These are phyloP conservation scores for Oscheius sp. DNA, from an alignment of 2,888 invertebrate genomes.

Conservation along the genomic window DNA sequence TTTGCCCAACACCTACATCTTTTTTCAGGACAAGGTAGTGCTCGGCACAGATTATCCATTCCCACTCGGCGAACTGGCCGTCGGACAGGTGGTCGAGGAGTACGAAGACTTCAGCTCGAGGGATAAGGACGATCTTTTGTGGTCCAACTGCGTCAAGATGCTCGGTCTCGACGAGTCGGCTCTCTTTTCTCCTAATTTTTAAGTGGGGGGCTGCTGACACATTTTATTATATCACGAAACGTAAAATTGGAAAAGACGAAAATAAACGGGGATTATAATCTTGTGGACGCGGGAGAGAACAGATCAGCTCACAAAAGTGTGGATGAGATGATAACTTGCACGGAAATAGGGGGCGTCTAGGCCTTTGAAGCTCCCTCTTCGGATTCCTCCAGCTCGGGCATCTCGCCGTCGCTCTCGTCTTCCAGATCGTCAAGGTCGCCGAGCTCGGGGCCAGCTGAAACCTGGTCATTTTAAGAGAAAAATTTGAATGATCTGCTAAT, in stretches of 20 bases:
- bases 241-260: neutral
- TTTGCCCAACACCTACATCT: too few relatives aligned
- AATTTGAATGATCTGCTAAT: too few relatives aligned
- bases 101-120: constrained; percentile 34
- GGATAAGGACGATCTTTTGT: constrained; percentile 56
- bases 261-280: neutral
- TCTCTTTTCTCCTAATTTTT: constrained; percentile 37
- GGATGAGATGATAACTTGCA: constrained; percentile 19
- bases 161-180: constrained; percentile 52
- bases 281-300: neutral
- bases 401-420: constrained; percentile 38
- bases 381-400: constrained; percentile 61
- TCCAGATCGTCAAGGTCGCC: constrained; percentile 19
- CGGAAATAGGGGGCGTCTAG: constrained; percentile 9
- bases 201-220: neutral
- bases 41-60: constrained; percentile 79
- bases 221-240: constrained; percentile 8
- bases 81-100: constrained; percentile 54
- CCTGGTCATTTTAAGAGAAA: neutral
- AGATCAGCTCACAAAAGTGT: constrained; percentile 11
- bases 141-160: constrained; percentile 64
- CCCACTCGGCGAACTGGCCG: constrained; percentile 77
- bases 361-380: constrained; percentile 44
- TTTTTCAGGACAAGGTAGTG: constrained; percentile 75
- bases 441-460: constrained; percentile 21